Conservation (phyloP, 2,113 vertebrate genomes). For the Podarcis cretensis region DNA sequence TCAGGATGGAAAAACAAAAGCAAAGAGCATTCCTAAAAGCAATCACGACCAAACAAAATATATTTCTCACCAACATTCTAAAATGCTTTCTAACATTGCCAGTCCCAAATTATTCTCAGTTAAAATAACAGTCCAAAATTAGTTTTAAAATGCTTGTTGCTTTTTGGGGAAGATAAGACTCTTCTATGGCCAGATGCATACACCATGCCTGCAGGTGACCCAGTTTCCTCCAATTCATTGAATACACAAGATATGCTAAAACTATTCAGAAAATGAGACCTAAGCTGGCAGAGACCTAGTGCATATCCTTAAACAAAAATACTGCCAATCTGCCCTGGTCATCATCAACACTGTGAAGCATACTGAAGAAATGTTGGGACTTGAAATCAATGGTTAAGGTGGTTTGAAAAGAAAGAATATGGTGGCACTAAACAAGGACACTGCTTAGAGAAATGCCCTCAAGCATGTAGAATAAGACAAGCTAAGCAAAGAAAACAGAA, state of each 20-base stretch:
- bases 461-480: not conserved
- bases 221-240: not conserved
- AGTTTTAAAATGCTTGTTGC: not conserved
- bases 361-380: not conserved
- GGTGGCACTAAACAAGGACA: not conserved
- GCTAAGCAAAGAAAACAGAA: not conserved
- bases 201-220: not conserved
- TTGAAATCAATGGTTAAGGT: not conserved
- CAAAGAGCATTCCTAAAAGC: not conserved
- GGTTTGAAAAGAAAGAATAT: not conserved
- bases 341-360: not conserved
- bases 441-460: not conserved
- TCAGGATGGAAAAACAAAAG: not conserved
- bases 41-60: not conserved
- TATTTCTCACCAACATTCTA: not conserved
- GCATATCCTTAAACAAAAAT: not conserved
- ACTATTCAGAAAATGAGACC: constrained; percentile 16
- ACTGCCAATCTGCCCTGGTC: not conserved
- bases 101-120: not conserved
- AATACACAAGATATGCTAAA: not conserved
- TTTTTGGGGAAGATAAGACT: not conserved
- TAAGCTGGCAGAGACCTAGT: not conserved
- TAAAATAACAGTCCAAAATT: too few species aligned
- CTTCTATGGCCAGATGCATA: not conserved
- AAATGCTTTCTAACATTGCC: not conserved